A percentile compares a stretch with the other conserved stretches of the same genome.
These are phyloP conservation scores for Cossypha niveicapilla DNA, from an alignment of 2,797 vertebrate species.

Conservation along the genomic window DNA sequence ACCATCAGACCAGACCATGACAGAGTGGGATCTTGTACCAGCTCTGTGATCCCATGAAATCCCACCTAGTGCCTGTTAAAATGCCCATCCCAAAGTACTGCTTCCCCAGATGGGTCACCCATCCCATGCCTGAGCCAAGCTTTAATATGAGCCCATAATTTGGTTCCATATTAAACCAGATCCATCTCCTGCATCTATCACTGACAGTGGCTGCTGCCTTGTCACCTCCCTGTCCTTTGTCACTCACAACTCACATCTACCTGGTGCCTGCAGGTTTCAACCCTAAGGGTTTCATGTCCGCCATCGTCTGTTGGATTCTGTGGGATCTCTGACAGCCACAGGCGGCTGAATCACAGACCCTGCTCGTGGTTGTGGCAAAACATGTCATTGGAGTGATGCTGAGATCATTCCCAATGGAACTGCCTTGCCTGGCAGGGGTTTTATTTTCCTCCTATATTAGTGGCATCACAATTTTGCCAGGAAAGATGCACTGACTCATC, in stretches of 20 bases:
- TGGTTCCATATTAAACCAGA: neutral
- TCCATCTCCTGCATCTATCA: neutral
- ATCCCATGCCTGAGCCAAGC: neutral
- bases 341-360: neutral
- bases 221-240: neutral
- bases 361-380: fast-evolving
- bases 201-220: neutral
- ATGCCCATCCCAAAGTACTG: neutral
- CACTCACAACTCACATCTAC: neutral
- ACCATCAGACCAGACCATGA: fast-evolving
- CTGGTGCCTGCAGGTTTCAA: neutral
- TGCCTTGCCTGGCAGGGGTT: neutral
- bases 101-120: neutral
- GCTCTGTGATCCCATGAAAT: neutral
- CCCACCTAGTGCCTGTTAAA: neutral
- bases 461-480: neutral
- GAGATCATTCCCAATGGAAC: fast-evolving
- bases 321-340: fast-evolving
- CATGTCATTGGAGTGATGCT: fast-evolving
- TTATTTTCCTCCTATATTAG: neutral
- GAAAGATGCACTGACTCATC: neutral
- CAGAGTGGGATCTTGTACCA: neutral
- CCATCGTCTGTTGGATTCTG: fast-evolving
- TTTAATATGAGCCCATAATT: neutral
- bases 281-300: fast-evolving